phyloP scores from a whole-genome alignment of 2,888 invertebrate genomes.

The Hemithea aestivaria region DNA sequence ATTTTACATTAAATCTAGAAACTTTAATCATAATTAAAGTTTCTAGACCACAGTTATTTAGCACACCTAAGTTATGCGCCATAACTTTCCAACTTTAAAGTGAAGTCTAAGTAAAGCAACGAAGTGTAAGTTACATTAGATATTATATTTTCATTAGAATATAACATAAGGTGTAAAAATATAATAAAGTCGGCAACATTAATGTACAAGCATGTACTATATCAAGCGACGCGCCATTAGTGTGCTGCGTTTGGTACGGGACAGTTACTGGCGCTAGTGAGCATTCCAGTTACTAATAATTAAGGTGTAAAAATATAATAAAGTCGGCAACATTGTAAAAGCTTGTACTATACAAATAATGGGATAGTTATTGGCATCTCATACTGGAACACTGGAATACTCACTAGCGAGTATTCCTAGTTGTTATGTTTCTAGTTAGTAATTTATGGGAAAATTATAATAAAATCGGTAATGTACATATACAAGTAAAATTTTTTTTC shows the following conservation, averaged over 20 bases:
- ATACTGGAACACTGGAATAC: too few relatives aligned
- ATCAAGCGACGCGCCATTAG: constrained; percentile 19
- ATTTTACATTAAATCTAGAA: too few relatives aligned
- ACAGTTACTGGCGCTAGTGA: constrained; percentile 15
- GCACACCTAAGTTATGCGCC: too few relatives aligned
- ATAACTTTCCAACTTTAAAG: too few relatives aligned
- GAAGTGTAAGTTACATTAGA: too few relatives aligned
- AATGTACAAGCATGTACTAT: constrained; percentile 5
- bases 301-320: constrained; percentile 17
- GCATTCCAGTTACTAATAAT: too few relatives aligned
- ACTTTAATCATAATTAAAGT: too few relatives aligned
- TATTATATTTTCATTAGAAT: too few relatives aligned
- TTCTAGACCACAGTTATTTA: too few relatives aligned
- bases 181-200: constrained; percentile 9
- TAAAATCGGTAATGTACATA: constrained; percentile 5
- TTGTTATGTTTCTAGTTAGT: too few relatives aligned
- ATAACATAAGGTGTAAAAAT: constrained; percentile 12
- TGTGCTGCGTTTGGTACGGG: constrained; percentile 18
- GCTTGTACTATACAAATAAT: constrained; percentile 9
- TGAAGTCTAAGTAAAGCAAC: too few relatives aligned
- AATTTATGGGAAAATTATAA: constrained; percentile 17
- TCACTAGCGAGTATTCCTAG: too few relatives aligned
- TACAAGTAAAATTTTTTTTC: constrained; percentile 7
- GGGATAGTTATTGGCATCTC: constrained; percentile 20
- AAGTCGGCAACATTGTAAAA: constrained; percentile 5